Evolutionary conservation across 2,113 vertebrate genomes (phyloP), one percentile per base, ranked within the genome.

Genomic region (Actinemys pallida): DNA sequence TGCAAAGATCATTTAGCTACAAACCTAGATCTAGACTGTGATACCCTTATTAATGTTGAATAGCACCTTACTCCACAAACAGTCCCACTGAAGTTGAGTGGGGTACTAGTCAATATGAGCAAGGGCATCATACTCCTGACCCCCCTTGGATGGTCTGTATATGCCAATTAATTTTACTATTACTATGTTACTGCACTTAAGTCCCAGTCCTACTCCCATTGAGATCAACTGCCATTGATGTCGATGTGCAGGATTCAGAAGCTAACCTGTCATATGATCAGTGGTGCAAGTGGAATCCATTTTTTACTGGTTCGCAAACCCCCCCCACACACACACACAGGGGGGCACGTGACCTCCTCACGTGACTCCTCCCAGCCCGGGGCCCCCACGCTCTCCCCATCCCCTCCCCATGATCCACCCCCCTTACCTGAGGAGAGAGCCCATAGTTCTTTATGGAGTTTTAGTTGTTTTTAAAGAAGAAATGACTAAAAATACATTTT

Each of bases 101-200:
- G 54, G 0, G 12, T 8, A 39, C 54, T 20, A 42, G 72, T 42
- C 17, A 20, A 75, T 42, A 5, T 75, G 72, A 45, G 22, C 19
- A 65, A 72, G 69, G n/a, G 69, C 69, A 42, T 72, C n/a, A 39
- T 62, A 57, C 24, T 25, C 62, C 62, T n/a, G 12, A 13, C 20
- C n/a, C 9, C 8, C 22, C 39, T 25, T 42, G 20, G 10, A 75
- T 75, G 20, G 11, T 12, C 72, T 75, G 72, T 22, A 75, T 45
- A 42, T 75, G 72, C 39, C 72, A 24, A 22, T 75, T 75, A 75
- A 42, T 75, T 75, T 45, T 75, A 42, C 10, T 42, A 42, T 57
- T 12, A 27, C 31, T 1, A 3, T n/a, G 57, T 11, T 72, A n/a
- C 57, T 54, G 29, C 42, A n/a, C 0, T 1, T 50, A 1, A 6